These are phyloP conservation scores for Napeogenes sylphis DNA, from an alignment of 2,888 invertebrate genomes.

Conservation along the genomic window DNA sequence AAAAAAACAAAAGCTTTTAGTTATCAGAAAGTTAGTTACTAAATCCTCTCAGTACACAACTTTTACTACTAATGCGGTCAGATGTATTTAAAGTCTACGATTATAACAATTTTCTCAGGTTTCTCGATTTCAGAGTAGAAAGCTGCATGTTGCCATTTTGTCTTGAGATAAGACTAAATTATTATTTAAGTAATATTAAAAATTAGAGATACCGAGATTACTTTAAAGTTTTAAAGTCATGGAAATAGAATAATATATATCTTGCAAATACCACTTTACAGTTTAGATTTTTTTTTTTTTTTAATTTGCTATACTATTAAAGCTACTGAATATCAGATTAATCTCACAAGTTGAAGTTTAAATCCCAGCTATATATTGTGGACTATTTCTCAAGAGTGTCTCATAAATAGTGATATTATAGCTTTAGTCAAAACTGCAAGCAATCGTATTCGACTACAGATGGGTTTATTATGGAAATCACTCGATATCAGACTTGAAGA, in stretches of 20 bases:
- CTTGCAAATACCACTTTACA: too few species aligned
- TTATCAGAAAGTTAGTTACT: not conserved
- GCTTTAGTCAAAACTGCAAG: slow-evolving; percentile 68
- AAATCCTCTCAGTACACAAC: slow-evolving; percentile 18
- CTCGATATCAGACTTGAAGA: slow-evolving; percentile 58
- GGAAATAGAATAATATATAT: not conserved
- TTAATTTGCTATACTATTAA: not conserved
- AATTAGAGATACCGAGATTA: slow-evolving; percentile 22
- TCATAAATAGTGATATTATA: slow-evolving; percentile 37
- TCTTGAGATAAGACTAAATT: slow-evolving; percentile 15
- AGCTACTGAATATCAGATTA: not conserved
- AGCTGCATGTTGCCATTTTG: slow-evolving; percentile 11
- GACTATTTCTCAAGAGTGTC: not conserved
- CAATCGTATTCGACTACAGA: slow-evolving; percentile 63
- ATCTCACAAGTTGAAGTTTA: not conserved
- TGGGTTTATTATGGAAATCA: slow-evolving; percentile 67
- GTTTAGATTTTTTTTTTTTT: too few species aligned
- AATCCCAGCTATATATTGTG: not conserved
- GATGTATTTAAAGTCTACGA: not conserved
- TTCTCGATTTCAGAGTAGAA: not conserved
- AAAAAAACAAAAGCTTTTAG: too few species aligned
- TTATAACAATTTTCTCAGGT: not conserved
- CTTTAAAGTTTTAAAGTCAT: slow-evolving; percentile 10
- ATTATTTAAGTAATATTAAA: slow-evolving; percentile 20
- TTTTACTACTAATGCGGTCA: slow-evolving; percentile 24